Conservation (phyloP, 2,888 invertebrate species). For the Pyrocoelia pectoralis region DNA sequence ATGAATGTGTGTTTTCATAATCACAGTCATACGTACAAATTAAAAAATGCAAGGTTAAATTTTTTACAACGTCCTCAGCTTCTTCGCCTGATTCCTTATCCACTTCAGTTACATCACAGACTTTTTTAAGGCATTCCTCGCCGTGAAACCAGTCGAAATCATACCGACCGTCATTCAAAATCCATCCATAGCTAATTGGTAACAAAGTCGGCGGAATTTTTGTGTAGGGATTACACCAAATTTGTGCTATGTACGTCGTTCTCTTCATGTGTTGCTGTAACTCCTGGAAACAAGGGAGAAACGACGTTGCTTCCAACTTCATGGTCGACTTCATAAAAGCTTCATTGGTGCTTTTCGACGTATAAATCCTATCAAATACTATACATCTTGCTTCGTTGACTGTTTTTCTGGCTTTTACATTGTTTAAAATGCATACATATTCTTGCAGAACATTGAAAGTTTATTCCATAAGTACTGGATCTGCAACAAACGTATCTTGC, state of each 20-base stretch:
- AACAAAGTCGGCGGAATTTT: conserved; percentile 41
- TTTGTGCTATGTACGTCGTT: conserved; percentile 40
- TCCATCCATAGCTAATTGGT: conserved; percentile 41
- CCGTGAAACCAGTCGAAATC: conserved; percentile 42
- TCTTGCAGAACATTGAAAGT: conserved; percentile 39
- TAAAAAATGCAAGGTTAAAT: no score
- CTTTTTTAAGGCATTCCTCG: conserved; percentile 41
- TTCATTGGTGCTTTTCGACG: conserved; percentile 38
- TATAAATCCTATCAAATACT: conserved; percentile 39
- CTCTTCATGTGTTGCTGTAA: conserved; percentile 39
- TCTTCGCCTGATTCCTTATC: background rate
- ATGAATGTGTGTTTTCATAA: no score
- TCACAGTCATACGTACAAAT: no score
- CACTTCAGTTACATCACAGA: conserved; percentile 18
- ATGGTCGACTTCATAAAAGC: conserved; percentile 29
- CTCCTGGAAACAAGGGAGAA: conserved; percentile 29
- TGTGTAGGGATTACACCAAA: conserved; percentile 39
- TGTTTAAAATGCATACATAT: conserved; percentile 35
- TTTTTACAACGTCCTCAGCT: no score
- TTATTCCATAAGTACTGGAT: no score
- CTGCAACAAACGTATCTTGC: no score
- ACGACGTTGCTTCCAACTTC: conserved; percentile 30
- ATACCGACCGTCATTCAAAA: conserved; percentile 37
- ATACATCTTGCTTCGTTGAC: conserved; percentile 38
- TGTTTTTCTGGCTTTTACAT: conserved; percentile 34